Evolutionary conservation across 2,888 invertebrate species (phyloP), one percentile per base, ranked within the genome.

Genomic region (Coleophora deauratella): DNA sequence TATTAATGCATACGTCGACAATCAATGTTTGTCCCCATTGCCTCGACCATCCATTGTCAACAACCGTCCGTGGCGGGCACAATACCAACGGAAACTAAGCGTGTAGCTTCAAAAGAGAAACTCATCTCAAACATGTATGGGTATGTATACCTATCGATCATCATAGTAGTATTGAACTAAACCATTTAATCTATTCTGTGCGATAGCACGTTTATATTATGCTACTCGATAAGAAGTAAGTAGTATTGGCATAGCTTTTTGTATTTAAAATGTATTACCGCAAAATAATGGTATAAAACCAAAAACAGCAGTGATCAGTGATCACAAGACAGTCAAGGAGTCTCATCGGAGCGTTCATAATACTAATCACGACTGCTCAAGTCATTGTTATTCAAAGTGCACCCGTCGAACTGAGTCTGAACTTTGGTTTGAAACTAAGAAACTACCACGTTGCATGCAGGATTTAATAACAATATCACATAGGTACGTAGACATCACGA

Each of bases 11-110:
- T 21, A 21, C 21, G 21, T 4, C 21, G 21, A 77, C 74, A 78
- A 79, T 82, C 79, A 78, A 75, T 78, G 21, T 21, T 21, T 10
- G 79, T 70, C 72, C 73, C 77, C 78, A 79, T 82, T 84, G 74
- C 72, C 73, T 73, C 69, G 72, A 72, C 69, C 72, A 60, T 57
- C 76, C 72, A 82, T 82, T 82, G 80, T 82, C 71, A 68, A 68
- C 69, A 77, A 64, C 73, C 72, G 72, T 70, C 76, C 76, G 71
- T 71, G 67, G 70, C 71, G 67, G 77, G 78, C 73, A 72, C 75
- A 78, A 78, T 75, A 64, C 72, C 55, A 64, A 65, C 69, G 63
- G 64, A 69, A 70, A 72, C 70, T 59, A 62, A 59, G 58, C 63
- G 42, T 63, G 42, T 57, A 66, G 55, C 56, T 59, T 62, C 57